Evolutionary conservation across 2,888 invertebrate species (phyloP).

Genomic region (Tachystola acroxantha): DNA sequence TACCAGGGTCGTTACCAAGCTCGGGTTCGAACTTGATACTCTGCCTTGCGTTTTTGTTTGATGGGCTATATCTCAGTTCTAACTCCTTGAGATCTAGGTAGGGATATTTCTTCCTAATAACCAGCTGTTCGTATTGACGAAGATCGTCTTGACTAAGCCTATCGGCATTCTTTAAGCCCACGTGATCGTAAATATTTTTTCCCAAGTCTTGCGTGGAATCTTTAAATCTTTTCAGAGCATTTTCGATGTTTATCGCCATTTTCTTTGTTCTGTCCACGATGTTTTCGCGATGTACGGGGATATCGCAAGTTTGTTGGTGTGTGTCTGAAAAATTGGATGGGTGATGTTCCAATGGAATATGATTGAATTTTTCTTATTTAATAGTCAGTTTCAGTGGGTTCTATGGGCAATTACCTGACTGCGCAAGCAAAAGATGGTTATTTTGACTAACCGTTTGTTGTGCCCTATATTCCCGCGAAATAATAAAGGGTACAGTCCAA

Average conservation of each 20-base stretch:
- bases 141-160: conserved; percentile 46
- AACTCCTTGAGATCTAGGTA: conserved; percentile 60
- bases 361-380: no score
- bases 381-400: no score
- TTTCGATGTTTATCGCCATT: conserved; percentile 32
- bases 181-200: conserved; percentile 24
- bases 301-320: conserved; percentile 16
- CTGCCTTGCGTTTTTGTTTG: conserved; percentile 40
- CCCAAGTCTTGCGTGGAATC: conserved; percentile 32
- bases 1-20: conserved; percentile 35
- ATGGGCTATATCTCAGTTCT: conserved; percentile 44
- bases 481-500: no score
- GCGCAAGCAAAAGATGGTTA: no score
- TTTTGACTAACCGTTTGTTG: no score
- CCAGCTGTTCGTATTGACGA: conserved; percentile 56
- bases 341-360: no score
- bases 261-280: conserved; percentile 35
- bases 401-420: no score
- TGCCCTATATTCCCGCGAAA: no score
- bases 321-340: neutral
- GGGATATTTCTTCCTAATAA: conserved; percentile 68
- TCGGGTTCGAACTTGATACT: conserved; percentile 34
- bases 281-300: conserved; percentile 17
- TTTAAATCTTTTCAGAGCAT: conserved; percentile 33
- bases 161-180: conserved; percentile 18